These are phyloP conservation scores for Xanthorhoe designata DNA, from an alignment of 2,888 invertebrate species.

Conservation along the genomic window DNA sequence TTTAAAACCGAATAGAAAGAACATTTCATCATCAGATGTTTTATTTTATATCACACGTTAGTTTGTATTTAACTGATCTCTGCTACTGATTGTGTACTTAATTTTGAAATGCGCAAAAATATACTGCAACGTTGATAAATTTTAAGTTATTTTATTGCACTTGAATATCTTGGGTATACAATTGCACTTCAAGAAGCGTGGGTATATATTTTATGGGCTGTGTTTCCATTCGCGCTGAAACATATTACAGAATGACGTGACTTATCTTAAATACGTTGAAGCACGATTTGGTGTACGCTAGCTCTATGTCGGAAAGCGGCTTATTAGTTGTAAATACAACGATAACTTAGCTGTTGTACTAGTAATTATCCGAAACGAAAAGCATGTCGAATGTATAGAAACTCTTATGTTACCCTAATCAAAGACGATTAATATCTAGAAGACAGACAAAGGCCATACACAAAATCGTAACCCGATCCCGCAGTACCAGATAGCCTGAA, in stretches of 20 bases:
- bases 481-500: no score
- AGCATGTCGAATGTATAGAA: constrained; percentile 26
- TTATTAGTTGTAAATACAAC: constrained; percentile 31
- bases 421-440: no score
- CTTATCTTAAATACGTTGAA: neutral
- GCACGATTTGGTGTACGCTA: constrained; percentile 5
- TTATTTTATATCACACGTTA: neutral
- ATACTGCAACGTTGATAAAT: neutral
- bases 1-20: neutral
- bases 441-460: no score
- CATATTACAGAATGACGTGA: no score
- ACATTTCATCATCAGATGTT: neutral
- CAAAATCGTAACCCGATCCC: no score
- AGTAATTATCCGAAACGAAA: constrained; percentile 40
- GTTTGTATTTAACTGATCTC: neutral
- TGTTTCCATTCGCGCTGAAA: neutral
- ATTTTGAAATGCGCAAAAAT: constrained; percentile 2
- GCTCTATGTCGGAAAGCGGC: constrained; percentile 24
- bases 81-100: constrained; percentile 5
- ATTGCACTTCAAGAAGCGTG: constrained; percentile 25
- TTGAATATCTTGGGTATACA: constrained; percentile 5
- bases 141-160: neutral
- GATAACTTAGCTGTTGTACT: constrained; percentile 48
- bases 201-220: constrained; percentile 2
- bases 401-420: constrained; percentile 51